Evolutionary conservation across 2,888 invertebrate species (phyloP).

Genomic region (Xestia xanthographa): DNA sequence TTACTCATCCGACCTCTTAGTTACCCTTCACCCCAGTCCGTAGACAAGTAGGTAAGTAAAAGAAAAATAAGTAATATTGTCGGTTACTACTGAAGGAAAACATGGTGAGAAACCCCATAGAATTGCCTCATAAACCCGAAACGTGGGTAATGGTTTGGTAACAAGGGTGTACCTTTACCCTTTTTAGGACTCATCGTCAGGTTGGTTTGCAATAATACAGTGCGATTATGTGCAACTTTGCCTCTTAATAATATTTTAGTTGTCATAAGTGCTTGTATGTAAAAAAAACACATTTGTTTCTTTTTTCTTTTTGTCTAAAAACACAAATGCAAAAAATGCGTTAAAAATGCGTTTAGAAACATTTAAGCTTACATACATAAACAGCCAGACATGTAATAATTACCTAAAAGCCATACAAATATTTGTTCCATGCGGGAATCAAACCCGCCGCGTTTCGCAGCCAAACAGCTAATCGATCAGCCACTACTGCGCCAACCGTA

Average conservation of each 20-base stretch:
- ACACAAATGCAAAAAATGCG: too few species aligned
- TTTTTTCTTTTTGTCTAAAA: too few species aligned
- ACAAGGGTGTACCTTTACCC: slow-evolving; percentile 2
- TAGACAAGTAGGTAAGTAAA: slow-evolving; percentile 12
- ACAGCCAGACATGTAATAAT: too few species aligned
- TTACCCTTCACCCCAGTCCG: background rate
- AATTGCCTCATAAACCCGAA: slow-evolving; percentile 44
- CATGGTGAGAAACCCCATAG: slow-evolving; percentile 29
- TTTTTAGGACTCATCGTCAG: background rate
- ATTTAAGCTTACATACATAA: too few species aligned
- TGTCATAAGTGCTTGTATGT: too few species aligned
- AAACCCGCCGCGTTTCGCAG: too few species aligned
- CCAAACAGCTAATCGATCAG: too few species aligned
- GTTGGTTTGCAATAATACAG: slow-evolving; percentile 3
- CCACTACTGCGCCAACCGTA: too few species aligned
- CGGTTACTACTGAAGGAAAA: slow-evolving; percentile 32
- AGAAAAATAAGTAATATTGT: slow-evolving; percentile 32
- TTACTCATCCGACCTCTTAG: background rate
- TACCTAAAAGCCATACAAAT: too few species aligned
- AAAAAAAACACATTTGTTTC: too few species aligned
- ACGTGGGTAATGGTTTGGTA: slow-evolving; percentile 42
- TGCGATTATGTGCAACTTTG: background rate
- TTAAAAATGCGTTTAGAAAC: too few species aligned
- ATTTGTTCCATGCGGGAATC: too few species aligned
- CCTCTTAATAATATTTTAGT: background rate